Evolutionary conservation across 1,140 invertebrate species (phyloP), one percentile per base, ranked within the genome.

Genomic region (Geopemphigus sp.): DNA sequence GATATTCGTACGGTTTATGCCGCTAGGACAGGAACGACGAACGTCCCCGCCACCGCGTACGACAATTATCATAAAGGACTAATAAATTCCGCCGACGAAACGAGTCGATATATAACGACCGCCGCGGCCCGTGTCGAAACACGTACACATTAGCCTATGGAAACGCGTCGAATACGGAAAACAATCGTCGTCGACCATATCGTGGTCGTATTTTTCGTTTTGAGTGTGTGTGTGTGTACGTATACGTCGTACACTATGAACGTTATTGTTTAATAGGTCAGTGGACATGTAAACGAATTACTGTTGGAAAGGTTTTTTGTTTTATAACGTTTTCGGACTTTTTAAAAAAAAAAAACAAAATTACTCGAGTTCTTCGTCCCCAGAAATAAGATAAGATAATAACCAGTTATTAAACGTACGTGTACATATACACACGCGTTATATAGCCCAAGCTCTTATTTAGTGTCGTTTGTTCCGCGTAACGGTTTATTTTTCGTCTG

Each of bases 251-350:
- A 50, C 12, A 14, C 11, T 12, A 50, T 11, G 1, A 50, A n/a
- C n/a, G n/a, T n/a, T 11, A 39, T 39, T 39, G 22, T 17, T 6
- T 32, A n/a, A 64, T 32, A 19, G 29, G 61, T 32, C 61, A 32
- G 19, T 10, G 10, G 61, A 64, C 12, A 64, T 64, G 32, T 32
- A 39, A 63, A 63, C 17, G 10, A 39, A 64, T 64, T 39, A n/a
- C 39, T 64, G 17, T 64, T 64, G 39, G 63, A 39, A 64, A 64
- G 61, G 29, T 19, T n/a, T 32, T 63, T 63, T n/a, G n/a, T n/a
- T 39, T n/a, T 12, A 64, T 5, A 19, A 39, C 17, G 15, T 2
- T 17, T 63, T 63, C 6, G 26, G 61, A 8, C 8, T 3, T 8
- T 10, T 32, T n/a, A n/a, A 32, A 39, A 32, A 39, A 66, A 64